Percentiles rank a stretch among this genome's conserved stretches.
phyloP scores from a whole-genome alignment of 1,140 invertebrate species.

The Anastrepha obliqua region DNA sequence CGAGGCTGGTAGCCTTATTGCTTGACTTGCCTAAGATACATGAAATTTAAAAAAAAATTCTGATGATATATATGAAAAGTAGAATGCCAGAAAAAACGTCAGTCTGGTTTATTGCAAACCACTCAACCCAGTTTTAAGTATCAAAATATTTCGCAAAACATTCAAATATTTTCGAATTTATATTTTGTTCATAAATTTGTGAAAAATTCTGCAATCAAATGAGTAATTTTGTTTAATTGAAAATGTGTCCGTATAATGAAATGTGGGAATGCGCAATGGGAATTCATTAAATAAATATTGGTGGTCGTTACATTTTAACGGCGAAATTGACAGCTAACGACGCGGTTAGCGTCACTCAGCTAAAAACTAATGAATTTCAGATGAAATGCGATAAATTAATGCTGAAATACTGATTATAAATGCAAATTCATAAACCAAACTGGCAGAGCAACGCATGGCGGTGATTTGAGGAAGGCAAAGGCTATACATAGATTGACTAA shows the following conservation, averaged over 20 bases:
- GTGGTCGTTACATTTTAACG: not conserved
- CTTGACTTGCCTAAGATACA: no score
- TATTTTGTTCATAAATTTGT: not conserved
- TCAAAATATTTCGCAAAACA: no score
- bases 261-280: constrained; percentile 7
- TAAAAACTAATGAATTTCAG: not conserved
- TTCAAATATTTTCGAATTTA: no score
- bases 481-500: not conserved
- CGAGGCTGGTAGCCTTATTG: no score
- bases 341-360: not conserved
- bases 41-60: no score
- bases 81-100: no score
- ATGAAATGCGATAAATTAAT: not conserved
- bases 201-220: not conserved
- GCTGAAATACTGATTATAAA: not conserved
- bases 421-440: not conserved
- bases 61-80: no score
- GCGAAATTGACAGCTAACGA: constrained; percentile 21
- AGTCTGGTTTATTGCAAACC: no score
- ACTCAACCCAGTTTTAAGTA: no score
- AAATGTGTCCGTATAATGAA: not conserved
- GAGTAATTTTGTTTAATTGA: constrained; percentile 6
- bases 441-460: no score
- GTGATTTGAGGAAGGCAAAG: no score
- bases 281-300: constrained; percentile 26